These are phyloP conservation scores for Coelopa pilipes DNA, from an alignment of 2,888 invertebrate species.

Conservation along the genomic window DNA sequence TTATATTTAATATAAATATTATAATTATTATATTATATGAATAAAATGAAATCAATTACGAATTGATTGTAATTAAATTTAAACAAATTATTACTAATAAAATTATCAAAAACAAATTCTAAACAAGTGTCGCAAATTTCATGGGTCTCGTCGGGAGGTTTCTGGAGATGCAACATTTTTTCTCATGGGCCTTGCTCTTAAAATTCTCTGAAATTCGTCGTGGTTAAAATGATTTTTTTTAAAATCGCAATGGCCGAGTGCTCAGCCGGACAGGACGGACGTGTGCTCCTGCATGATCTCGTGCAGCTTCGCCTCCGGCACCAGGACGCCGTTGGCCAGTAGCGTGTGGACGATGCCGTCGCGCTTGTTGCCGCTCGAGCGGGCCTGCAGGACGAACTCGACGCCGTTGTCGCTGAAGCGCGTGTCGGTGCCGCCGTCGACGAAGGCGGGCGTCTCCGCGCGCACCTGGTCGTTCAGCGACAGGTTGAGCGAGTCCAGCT, in stretches of 20 bases:
- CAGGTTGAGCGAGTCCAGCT: conserved; percentile 69
- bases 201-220: no score
- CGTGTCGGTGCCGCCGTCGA: conserved; percentile 86
- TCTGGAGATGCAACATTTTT: no score
- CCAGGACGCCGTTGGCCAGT: conserved; percentile 68
- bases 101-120: conserved; percentile 35
- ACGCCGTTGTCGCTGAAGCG: conserved; percentile 70
- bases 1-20: conserved; percentile 25
- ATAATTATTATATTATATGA: conserved; percentile 30
- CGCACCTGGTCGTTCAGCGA: conserved; percentile 63
- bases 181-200: no score
- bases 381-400: conserved; percentile 62
- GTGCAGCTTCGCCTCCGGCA: conserved; percentile 62
- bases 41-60: conserved; percentile 35
- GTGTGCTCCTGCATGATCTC: conserved; percentile 62
- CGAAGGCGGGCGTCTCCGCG: conserved; percentile 74
- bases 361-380: conserved; percentile 64
- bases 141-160: not conserved
- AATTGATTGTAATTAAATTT: conserved; percentile 38
- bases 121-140: not conserved
- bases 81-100: conserved; percentile 37
- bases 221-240: no score
- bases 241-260: no score
- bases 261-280: conserved; percentile 53
- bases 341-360: conserved; percentile 73